Base-by-base conservation (phyloP, 2,888 invertebrate species). In the Taenaris catops region DNA sequence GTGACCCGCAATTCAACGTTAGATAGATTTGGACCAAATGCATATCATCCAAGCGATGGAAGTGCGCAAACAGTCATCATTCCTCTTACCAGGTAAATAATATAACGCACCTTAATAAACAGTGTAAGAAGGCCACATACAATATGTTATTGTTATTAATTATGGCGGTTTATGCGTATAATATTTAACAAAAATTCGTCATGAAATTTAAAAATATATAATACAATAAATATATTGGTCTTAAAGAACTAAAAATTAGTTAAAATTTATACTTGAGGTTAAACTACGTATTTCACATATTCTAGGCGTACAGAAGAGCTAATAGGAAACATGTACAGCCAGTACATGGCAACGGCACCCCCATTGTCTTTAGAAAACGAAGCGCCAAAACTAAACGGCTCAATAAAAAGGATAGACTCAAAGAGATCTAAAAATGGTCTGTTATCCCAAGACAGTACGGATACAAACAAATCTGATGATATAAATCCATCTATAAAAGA, bases 21-120 rank as follows among this genome's bases (percentile, higher is more conserved):
- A 4, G 90, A 91, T 46, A 80, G 89, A 14, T 92, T 92, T 49
- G 89, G 89, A 0, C 90, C 89, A 18, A 91, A 91, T 51, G 81
- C 89, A 0, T 92, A 92, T 51, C 91, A 91, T 25, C 91, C 91
- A 0, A 57, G 71, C 1, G 71, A 78, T 8, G 66, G 76, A 0
- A 61, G 75, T 0, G 75, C 89, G 0, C 89, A 90, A 42, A 89
- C 90, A 0, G 89, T 91, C 1, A 91, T 91, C 8, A 90, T 91
- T 49, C 91, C 91, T 0, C 62, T 91, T 0, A 90, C 91, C 0
- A 87, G 87, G 86, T 83, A 62, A 43, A n/a, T n/a, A n/a, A n/a
- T n/a, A n/a, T n/a, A n/a, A n/a, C n/a, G n/a, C n/a, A n/a, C n/a
- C n/a, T n/a, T n/a, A n/a, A n/a, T n/a, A n/a, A n/a, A n/a, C n/a